Base-by-base conservation (phyloP, 2,888 invertebrate species). In the Artemia sp. region DNA sequence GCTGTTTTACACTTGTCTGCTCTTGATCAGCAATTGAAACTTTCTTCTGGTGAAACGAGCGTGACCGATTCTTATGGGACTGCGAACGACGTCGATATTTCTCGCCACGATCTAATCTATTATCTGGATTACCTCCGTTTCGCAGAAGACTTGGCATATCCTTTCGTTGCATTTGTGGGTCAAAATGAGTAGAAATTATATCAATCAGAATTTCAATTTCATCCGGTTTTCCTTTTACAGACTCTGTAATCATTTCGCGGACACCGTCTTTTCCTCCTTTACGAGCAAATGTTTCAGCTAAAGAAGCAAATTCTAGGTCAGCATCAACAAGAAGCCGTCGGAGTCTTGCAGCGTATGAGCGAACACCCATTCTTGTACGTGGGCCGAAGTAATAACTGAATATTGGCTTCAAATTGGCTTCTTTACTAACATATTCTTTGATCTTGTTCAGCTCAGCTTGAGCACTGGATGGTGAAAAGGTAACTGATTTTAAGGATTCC, bases 181-280 rank as follows among this genome's bases (percentile, higher is more conserved):
- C 64, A 11, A 58, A 58, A 58, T 58, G 64, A 58, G 64, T 58
- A 24, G 64, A n/a, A 24, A 58, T 24, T 24, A 58, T 24, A n/a
- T 58, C 64, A 24, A 58, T 58, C 14, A 58, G 64, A 24, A 24
- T 8, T 19, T 58, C 64, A 9, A 58, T 58, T n/a, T 58, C 64
- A 9, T 58, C 64, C 64, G 64, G 64, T 58, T 58, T 58, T 9
- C 64, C 64, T 24, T 58, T 58, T 9, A 58, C 64, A 24, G 14
- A 19, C 24, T 58, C 64, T 24, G 24, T 58, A 24, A 58, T 58
- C 14, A 58, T 58, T 2, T 58, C 64, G 64, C 64, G 64, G 64
- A 58, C 64, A n/a, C 64, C 64, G 10, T 58, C 64, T 58, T 58
- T 58, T 58, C 64, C 64, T 8, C 64, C 64, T 58, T 58, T 58